Percentiles rank a stretch among this genome's conserved stretches.
phyloP scores from a whole-genome alignment of 2,888 invertebrate genomes.

The Coronaproctus castanopsis region DNA sequence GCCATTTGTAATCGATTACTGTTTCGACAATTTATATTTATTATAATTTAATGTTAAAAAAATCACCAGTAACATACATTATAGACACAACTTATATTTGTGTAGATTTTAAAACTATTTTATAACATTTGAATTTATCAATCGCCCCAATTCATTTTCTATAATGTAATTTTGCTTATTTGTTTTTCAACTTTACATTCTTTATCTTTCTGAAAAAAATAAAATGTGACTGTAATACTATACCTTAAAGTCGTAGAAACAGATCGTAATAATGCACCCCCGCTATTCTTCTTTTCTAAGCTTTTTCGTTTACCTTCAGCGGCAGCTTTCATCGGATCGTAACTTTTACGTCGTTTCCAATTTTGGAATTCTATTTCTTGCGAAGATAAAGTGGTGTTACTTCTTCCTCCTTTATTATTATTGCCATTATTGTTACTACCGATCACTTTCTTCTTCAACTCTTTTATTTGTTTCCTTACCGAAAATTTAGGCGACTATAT shows the following conservation, averaged over 20 bases:
- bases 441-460: neutral
- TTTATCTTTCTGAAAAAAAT: no score
- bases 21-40: no score
- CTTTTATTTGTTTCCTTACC: neutral
- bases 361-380: conserved; percentile 77
- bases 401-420: conserved; percentile 28
- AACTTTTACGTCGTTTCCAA: conserved; percentile 87
- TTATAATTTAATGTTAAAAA: no score
- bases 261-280: neutral
- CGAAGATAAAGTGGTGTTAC: conserved; percentile 46
- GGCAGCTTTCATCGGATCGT: conserved; percentile 86
- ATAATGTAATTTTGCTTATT: no score
- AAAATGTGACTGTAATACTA: no score
- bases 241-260: neutral
- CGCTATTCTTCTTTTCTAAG: neutral
- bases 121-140: no score
- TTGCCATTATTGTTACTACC: neutral
- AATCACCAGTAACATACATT: no score
- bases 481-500: neutral
- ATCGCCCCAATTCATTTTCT: no score
- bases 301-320: conserved; percentile 45
- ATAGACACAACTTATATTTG: no score
- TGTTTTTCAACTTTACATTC: no score
- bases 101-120: no score
- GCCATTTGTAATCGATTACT: no score